phyloP scores from a whole-genome alignment of 2,888 invertebrate genomes.

The Ophion obscuratus region DNA sequence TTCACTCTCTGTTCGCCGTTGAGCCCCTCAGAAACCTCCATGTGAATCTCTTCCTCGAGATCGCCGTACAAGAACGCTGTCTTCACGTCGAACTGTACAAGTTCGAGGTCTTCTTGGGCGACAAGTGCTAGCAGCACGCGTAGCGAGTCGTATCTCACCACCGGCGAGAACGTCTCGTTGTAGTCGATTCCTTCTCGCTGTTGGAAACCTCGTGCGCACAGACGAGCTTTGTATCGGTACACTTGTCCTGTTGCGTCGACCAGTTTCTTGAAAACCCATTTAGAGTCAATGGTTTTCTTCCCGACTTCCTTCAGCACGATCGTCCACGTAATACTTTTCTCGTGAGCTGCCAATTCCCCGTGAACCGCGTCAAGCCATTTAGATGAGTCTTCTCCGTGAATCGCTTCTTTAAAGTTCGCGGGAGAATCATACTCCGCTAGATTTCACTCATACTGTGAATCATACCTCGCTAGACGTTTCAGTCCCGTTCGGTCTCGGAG shows the following conservation, averaged over 20 bases:
- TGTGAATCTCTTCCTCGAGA: slow-evolving; percentile 72
- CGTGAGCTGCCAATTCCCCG: slow-evolving; percentile 8
- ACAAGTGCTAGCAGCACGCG: slow-evolving; percentile 36
- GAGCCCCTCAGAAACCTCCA: slow-evolving; percentile 76
- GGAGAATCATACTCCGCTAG: not conserved
- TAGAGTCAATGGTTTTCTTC: slow-evolving; percentile 45
- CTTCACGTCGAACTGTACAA: slow-evolving; percentile 36
- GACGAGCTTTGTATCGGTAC: slow-evolving; percentile 72
- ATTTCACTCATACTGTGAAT: slow-evolving; percentile 5
- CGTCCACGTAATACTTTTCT: slow-evolving; percentile 42
- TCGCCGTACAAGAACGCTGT: slow-evolving; percentile 43
- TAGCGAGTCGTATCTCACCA: slow-evolving; percentile 70
- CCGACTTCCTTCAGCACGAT: slow-evolving; percentile 7
- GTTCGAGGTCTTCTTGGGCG: slow-evolving; percentile 14
- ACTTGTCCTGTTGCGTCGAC: slow-evolving; percentile 59
- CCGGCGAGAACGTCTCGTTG: slow-evolving; percentile 70
- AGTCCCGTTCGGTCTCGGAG: slow-evolving; percentile 5
- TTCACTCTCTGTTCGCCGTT: slow-evolving; percentile 11
- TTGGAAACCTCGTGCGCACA: slow-evolving; percentile 70
- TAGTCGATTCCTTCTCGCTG: slow-evolving; percentile 71
- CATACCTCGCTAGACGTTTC: slow-evolving; percentile 15
- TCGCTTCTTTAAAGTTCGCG: not conserved
- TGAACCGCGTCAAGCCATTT: slow-evolving; percentile 2
- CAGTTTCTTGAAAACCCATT: slow-evolving; percentile 50
- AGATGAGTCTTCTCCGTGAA: not conserved